phyloP scores from a whole-genome alignment of 2,797 vertebrate species.

The Balearica regulorum region DNA sequence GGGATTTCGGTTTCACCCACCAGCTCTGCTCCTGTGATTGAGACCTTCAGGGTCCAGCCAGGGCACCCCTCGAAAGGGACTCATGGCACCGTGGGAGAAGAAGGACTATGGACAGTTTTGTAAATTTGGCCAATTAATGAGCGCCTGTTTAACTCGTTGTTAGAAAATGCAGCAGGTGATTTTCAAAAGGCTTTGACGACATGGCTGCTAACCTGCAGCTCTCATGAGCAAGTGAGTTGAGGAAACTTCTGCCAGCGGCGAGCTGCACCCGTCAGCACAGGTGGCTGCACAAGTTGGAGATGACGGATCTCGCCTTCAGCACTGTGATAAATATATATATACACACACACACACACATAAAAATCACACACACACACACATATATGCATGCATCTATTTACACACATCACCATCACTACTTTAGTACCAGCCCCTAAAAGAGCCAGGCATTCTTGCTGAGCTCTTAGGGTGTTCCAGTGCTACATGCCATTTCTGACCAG shows the following conservation, averaged over 20 bases:
- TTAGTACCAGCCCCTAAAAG: not conserved
- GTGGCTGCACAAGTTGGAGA: not conserved
- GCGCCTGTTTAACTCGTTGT: not conserved
- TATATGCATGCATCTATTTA: not conserved
- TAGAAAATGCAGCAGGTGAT: not conserved
- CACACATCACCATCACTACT: not conserved
- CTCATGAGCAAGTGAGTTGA: fast-evolving
- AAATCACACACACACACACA: not conserved
- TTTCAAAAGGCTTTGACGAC: not conserved
- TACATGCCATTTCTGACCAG: not conserved
- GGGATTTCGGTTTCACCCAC: not conserved
- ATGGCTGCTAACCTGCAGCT: not conserved
- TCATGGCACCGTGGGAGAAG: not conserved
- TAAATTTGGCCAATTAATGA: not conserved
- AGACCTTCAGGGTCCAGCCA: not conserved
- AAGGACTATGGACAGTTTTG: not conserved
- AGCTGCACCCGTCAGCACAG: not conserved
- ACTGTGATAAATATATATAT: not conserved
- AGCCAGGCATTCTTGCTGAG: not conserved
- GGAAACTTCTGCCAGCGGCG: not conserved
- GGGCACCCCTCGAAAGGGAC: not conserved
- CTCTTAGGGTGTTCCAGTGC: not conserved
- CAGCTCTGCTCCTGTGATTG: not conserved
- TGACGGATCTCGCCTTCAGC: not conserved
- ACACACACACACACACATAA: not conserved